Evolutionary conservation across 1,140 invertebrate species (phyloP).

Genomic region (Schlechtendalia chinensis): DNA sequence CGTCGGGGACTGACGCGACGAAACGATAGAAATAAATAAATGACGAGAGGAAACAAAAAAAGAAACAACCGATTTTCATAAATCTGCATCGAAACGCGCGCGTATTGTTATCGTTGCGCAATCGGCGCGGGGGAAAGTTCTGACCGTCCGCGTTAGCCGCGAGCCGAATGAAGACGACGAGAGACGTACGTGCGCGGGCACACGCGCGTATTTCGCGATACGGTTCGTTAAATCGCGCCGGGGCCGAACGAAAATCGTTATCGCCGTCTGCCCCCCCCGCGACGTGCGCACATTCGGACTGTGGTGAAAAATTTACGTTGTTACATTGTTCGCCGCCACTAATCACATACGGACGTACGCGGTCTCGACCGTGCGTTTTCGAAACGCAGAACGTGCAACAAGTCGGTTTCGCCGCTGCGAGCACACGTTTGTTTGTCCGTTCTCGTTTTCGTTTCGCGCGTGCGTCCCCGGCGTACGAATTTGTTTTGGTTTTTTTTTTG

Average conservation of each 20-base stretch:
- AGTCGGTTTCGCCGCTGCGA: too few species aligned
- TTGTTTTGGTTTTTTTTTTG: too few species aligned
- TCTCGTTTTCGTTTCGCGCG: too few species aligned
- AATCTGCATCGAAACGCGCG: slow-evolving; percentile 11
- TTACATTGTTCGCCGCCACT: too few species aligned
- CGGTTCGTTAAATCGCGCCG: slow-evolving; percentile 26
- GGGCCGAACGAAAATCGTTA: slow-evolving; percentile 12
- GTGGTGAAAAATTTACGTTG: too few species aligned
- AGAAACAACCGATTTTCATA: slow-evolving; percentile 14
- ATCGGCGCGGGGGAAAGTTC: slow-evolving; percentile 29
- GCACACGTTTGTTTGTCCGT: too few species aligned
- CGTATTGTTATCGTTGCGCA: slow-evolving; percentile 2
- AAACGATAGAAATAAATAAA: not conserved
- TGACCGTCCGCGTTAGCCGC: slow-evolving; percentile 23
- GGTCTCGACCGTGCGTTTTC: too few species aligned
- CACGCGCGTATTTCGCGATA: not conserved
- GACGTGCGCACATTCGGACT: too few species aligned
- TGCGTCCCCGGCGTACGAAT: too few species aligned
- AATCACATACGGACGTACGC: not conserved
- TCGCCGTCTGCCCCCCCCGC: slow-evolving; percentile 16
- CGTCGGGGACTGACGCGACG: not conserved
- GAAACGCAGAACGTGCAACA: too few species aligned
- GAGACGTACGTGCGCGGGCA: too few species aligned
- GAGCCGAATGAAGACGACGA: not conserved
- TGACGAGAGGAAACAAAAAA: slow-evolving; percentile 1